Conservation (phyloP, 1,140 invertebrate species). For the Eriosoma lanigerum region DNA sequence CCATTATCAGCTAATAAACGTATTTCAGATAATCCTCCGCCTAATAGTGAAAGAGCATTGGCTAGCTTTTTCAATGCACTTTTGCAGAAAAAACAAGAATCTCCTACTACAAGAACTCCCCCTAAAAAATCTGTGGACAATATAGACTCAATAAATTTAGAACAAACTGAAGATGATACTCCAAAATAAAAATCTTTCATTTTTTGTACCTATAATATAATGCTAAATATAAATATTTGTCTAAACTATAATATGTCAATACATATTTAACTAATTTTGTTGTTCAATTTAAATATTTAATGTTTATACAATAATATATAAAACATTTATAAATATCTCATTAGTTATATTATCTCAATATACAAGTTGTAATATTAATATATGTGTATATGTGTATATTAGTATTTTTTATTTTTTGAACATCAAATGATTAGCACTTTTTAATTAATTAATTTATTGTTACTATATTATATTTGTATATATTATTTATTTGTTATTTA, state of each 20-base stretch:
- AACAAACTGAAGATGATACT: slow-evolving; percentile 32
- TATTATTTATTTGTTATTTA: no score
- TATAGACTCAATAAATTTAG: slow-evolving; percentile 9
- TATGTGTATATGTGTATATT: no score
- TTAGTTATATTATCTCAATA: no score
- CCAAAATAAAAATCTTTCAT: slow-evolving; percentile 18
- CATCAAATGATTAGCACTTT: no score
- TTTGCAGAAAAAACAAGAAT: slow-evolving; percentile 81
- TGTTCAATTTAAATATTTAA: not conserved
- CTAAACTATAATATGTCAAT: not conserved
- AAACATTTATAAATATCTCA: no score
- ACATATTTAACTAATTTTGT: not conserved
- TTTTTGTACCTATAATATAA: not conserved
- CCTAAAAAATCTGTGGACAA: slow-evolving; percentile 25
- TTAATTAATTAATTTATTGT: no score
- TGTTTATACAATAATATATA: no score
- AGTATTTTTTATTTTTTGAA: no score
- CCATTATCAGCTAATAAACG: slow-evolving; percentile 58
- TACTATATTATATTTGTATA: no score
- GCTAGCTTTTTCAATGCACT: slow-evolving; percentile 98
- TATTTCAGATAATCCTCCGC: slow-evolving; percentile 58
- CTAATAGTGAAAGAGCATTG: slow-evolving; percentile 83
- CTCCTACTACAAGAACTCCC: slow-evolving; percentile 53
- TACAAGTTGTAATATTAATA: no score
- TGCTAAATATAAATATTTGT: slow-evolving; percentile 6